phyloP scores from a whole-genome alignment of 2,888 invertebrate species.

The Daptonema setosum region DNA sequence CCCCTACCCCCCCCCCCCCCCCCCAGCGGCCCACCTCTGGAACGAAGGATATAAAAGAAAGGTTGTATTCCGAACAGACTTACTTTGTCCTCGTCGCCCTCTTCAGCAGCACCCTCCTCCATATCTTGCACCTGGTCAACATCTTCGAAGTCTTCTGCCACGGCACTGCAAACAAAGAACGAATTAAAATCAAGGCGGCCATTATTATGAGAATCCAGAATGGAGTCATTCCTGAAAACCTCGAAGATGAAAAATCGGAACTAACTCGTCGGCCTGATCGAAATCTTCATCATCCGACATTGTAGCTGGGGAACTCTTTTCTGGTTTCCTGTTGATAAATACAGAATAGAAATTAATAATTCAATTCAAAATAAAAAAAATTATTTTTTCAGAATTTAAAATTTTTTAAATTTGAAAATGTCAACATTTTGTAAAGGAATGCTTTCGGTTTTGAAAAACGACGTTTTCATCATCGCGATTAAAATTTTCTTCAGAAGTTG shows the following conservation, averaged over 20 bases:
- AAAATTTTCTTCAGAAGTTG: no score
- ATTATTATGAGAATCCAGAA: neutral
- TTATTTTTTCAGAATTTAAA: no score
- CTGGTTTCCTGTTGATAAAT: no score
- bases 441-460: no score
- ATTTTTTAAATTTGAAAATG: no score
- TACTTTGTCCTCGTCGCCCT: neutral
- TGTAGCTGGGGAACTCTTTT: no score
- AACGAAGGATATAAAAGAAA: neutral
- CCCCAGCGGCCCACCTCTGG: neutral
- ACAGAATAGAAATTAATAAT: no score
- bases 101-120: neutral
- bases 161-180: neutral
- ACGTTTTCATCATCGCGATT: no score
- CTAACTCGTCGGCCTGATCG: neutral
- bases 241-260: neutral
- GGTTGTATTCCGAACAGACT: neutral
- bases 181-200: neutral
- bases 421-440: no score
- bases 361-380: no score
- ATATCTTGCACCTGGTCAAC: neutral
- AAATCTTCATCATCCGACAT: conserved; percentile 1
- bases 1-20: no score
- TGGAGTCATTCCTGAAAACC: no score
- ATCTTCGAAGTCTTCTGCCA: neutral